Conservation (phyloP, 2,797 vertebrate species). For the Halcyon leucocephala region DNA sequence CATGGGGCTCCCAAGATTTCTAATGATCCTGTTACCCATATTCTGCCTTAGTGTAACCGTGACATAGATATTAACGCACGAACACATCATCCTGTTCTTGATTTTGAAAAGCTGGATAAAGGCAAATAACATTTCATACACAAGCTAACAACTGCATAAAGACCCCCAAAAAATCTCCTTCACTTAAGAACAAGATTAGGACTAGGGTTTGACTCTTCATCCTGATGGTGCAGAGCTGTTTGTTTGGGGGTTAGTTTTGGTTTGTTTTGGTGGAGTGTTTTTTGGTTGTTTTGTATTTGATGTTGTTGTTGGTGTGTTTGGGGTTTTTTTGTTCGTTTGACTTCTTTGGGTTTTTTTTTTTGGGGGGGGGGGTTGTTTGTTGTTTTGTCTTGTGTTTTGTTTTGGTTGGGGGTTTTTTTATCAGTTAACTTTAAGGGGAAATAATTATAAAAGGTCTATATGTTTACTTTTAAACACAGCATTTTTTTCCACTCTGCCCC, state of each 20-base stretch:
- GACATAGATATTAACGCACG: accelerated
- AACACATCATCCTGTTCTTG: not conserved
- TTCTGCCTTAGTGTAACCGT: not conserved
- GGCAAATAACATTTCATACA: not conserved
- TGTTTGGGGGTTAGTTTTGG: not conserved
- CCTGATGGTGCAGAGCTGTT: not conserved
- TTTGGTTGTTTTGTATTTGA: too few relatives aligned
- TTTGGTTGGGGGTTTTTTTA: not conserved
- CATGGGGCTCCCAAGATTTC: accelerated
- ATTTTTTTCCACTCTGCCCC: constrained; percentile 78
- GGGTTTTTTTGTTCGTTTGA: not conserved
- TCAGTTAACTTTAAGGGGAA: constrained; percentile 67
- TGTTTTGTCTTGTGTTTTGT: not conserved
- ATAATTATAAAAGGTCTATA: constrained; percentile 71
- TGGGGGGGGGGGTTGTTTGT: not conserved
- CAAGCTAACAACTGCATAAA: not conserved
- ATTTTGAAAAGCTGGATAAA: not conserved
- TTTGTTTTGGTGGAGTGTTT: not conserved
- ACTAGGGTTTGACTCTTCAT: not conserved
- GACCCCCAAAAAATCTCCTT: not conserved
- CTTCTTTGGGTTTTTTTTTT: not conserved
- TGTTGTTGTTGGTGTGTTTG: too few relatives aligned
- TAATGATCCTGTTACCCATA: not conserved
- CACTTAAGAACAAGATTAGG: not conserved
- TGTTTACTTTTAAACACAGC: constrained; percentile 79